phyloP scores from a whole-genome alignment of 2,113 vertebrate species.

The Trichechus manatus region DNA sequence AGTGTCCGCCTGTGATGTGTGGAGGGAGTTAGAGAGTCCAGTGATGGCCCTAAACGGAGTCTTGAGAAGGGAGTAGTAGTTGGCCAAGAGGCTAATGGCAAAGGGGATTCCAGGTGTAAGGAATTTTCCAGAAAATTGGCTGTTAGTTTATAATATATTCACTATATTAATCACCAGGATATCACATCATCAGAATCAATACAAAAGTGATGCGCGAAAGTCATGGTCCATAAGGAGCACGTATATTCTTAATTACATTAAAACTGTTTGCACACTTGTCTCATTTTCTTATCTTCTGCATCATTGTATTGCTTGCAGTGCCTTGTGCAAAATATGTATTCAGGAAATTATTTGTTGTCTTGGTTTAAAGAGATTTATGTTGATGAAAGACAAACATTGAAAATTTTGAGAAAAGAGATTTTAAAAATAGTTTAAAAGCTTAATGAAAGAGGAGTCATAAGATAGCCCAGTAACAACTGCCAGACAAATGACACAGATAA shows the following conservation, averaged over 20 bases:
- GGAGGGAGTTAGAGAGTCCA: neutral
- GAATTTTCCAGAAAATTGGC: neutral
- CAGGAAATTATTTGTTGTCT: neutral
- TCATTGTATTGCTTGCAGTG: neutral
- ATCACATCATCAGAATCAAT: neutral
- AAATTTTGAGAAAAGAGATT: neutral
- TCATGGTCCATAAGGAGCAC: neutral
- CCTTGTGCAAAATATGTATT: neutral
- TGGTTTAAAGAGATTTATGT: neutral
- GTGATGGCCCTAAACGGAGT: neutral
- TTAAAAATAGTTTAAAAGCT: conserved; percentile 16
- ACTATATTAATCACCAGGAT: neutral
- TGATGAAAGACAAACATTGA: conserved; percentile 14
- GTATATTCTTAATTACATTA: neutral
- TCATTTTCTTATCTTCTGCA: neutral
- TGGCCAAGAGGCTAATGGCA: neutral
- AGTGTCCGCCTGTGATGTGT: neutral
- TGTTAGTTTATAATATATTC: neutral
- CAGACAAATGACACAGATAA: neutral
- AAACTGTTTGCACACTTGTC: neutral
- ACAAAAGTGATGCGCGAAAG: neutral
- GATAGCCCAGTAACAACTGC: neutral
- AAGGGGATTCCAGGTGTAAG: neutral
- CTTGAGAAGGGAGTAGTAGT: neutral
- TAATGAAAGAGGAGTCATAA: neutral